A percentile compares a stretch with the other conserved stretches of the same genome.
phyloP scores from a whole-genome alignment of 2,888 invertebrate genomes.

The Dendrolimus pini region DNA sequence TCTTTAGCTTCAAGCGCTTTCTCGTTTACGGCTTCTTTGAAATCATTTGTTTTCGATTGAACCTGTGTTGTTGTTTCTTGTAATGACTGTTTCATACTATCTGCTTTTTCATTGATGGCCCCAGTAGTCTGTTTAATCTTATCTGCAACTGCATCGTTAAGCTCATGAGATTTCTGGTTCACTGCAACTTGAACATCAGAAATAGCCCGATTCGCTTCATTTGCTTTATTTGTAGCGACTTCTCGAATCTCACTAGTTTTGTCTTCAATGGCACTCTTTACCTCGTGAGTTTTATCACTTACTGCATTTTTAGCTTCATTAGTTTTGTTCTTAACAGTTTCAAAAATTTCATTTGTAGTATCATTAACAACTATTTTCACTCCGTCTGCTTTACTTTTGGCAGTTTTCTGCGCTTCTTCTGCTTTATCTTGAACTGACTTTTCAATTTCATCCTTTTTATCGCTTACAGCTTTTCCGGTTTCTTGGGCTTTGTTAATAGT shows the following conservation, averaged over 20 bases:
- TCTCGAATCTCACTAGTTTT: slow-evolving; percentile 29
- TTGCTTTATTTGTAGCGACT: slow-evolving; percentile 15
- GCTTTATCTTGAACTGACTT: slow-evolving; percentile 31
- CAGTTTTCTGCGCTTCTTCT: slow-evolving; percentile 25
- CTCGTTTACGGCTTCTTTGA: slow-evolving; percentile 23
- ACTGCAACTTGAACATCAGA: slow-evolving; percentile 21
- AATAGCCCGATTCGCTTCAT: slow-evolving; percentile 17
- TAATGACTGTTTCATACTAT: slow-evolving; percentile 17
- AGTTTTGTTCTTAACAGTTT: slow-evolving; percentile 18
- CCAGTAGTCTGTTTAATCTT: slow-evolving; percentile 24
- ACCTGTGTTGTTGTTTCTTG: slow-evolving; percentile 14
- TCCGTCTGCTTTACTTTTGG: slow-evolving; percentile 24
- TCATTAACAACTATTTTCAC: slow-evolving; percentile 31
- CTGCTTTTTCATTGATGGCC: slow-evolving; percentile 19
- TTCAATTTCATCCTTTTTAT: slow-evolving; percentile 31
- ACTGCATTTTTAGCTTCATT: slow-evolving; percentile 16
- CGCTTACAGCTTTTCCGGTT: slow-evolving; percentile 28
- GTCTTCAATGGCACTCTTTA: slow-evolving; percentile 24
- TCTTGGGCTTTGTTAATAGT: slow-evolving; percentile 33
- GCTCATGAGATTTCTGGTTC: slow-evolving; percentile 21
- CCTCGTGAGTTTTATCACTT: slow-evolving; percentile 19
- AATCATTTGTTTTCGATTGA: slow-evolving; percentile 16
- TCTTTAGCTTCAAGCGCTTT: slow-evolving; percentile 27
- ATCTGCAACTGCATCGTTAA: slow-evolving; percentile 23
- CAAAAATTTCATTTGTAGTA: slow-evolving; percentile 31